A percentile compares a stretch with the other conserved stretches of the same genome.
Conservation (phyloP, 2,113 vertebrate genomes). For the Plectropomus leopardus region DNA sequence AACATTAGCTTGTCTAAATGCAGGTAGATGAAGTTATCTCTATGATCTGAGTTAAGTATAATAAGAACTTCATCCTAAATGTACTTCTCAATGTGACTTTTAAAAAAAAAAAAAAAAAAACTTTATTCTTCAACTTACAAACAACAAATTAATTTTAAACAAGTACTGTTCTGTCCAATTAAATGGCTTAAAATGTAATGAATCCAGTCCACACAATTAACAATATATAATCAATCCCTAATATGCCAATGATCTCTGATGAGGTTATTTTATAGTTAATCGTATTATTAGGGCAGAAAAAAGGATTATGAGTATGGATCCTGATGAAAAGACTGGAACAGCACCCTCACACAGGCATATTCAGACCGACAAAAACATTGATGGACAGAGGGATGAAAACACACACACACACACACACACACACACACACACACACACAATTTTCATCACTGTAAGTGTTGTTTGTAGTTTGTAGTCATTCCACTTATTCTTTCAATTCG, state of each 20-base stretch:
- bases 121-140: conserved; percentile 37
- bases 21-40: neutral
- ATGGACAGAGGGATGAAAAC: conserved; percentile 32
- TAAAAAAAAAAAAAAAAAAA: no score
- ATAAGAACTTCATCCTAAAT: conserved; percentile 12
- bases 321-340: conserved; percentile 47
- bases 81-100: conserved; percentile 27
- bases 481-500: conserved; percentile 56
- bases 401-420: conserved; percentile 29
- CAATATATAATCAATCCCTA: conserved; percentile 63
- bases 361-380: conserved; percentile 29
- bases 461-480: conserved; percentile 37
- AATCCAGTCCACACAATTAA: conserved; percentile 57
- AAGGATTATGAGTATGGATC: conserved; percentile 67
- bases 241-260: conserved; percentile 64
- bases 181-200: conserved; percentile 65
- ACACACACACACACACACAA: conserved; percentile 13
- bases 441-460: conserved; percentile 32
- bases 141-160: conserved; percentile 48
- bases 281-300: conserved; percentile 61
- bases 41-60: neutral
- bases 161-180: conserved; percentile 44
- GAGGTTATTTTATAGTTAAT: conserved; percentile 64
- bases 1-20: conserved; percentile 7
- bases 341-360: conserved; percentile 33